Base-by-base conservation (phyloP, 2,888 invertebrate genomes). In the Lasiommata megera region DNA sequence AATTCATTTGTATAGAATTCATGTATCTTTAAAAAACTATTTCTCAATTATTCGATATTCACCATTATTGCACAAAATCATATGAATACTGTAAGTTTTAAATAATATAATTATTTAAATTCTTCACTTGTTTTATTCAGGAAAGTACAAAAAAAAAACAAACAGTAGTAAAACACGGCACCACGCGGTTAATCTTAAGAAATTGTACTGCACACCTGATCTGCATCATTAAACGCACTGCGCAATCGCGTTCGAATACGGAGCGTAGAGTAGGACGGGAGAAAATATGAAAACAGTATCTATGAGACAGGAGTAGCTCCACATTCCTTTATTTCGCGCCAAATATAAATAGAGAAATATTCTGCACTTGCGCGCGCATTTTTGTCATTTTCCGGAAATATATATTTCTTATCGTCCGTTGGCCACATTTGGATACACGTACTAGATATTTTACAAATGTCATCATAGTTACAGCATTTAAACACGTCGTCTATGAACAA, bases 1-100 rank as follows among this genome's bases (percentile, higher is more conserved):
- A 69, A 80, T 74, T 78, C 88, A 88, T 88, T 84, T 77, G 80
- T 71, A 62, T 40, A 14, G 14, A 36, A 47, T 48, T 17, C 36
- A 54, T 44, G 51, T 54, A 56, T 50, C 38, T 29, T 14, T 50
- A 36, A 52, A 23, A 28, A 55, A 47, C 48, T 31, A 18, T 54
- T 44, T 40, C 12, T n/a, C 48, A 31, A 3, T 23, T 56, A 37
- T 43, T 14, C 56, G 40, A 34, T 51, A 54, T 37, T 44, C 28
- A 44, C 43, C 40, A 46, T 23, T 37, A 6, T 43, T 11, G n/a
- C 29, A 14, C 6, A 14, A 36, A 38, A 11, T 34, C 28, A 48
- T 14, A 18, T 7, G 18, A 14, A 37, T 37, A 37, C 9, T 37
- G 12, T 36, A 8, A 7, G 1, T 9, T 23, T 37, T 37, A 37